Base-by-base conservation (phyloP, 2,797 vertebrate species). In the Lepus oiostolus region DNA sequence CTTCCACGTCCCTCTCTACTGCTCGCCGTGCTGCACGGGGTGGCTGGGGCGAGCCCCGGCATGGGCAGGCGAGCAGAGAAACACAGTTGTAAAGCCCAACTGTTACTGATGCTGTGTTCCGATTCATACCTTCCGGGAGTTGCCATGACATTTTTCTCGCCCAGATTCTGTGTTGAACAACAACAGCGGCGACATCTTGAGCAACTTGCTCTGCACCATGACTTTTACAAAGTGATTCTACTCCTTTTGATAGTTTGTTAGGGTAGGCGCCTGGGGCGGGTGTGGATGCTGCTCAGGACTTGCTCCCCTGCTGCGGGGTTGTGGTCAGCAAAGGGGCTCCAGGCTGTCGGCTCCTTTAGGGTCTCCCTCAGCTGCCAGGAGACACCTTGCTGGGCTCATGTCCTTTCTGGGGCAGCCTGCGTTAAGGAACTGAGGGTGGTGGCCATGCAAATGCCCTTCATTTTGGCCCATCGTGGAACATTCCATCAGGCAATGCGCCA, bases 11-110 rank as follows among this genome's bases (percentile, higher is more conserved):
- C 0, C 9, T 67, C 16, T 77, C 32, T 42, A 5, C 0, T 0
- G 2, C 54, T 11, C 0, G 1, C 54, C 5, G 0, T 2, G 0
- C 65, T 71, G 77, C 0, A 6, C 28, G 65, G n/a, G 8, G 30
- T 26, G 32, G 30, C 26, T 85, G 70, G 77, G 13, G 21, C 7
- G 11, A 80, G 26, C 9, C 58, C 74, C 4, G 1, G 50, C 5
- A 1, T 4, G 5, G 21, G n/a, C 52, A 50, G n/a, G 9, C 2
- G 1, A 68, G 12, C 42, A 47, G 28, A 14, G 30, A 89, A 32
- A 71, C 14, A 22, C 38, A 47, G 62, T 22, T 72, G 30, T 74
- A 60, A 88, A 26, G 32, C 72, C 16, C n/a, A 62, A 0, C 38
- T 14, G 14, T 17, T 3, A 16, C n/a, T 30, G 21, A 52, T 54